Evolutionary conservation across 2,888 invertebrate species (phyloP).

Genomic region (Exocentrus adspersus): DNA sequence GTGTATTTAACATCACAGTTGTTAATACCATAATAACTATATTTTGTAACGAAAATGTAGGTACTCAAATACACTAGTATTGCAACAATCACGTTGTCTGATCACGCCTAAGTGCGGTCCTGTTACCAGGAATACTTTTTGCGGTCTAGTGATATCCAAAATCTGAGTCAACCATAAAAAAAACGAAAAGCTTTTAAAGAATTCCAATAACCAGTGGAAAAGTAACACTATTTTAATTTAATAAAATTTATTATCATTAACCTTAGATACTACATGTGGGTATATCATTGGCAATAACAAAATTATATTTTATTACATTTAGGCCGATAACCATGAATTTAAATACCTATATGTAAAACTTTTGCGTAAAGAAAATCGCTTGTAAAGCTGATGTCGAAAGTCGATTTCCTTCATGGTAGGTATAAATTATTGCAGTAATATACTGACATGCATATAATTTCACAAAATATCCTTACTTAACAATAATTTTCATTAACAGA

Average conservation of each 20-base stretch:
- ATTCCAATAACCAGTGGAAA: too few relatives aligned
- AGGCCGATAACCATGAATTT: slow-evolving; percentile 13
- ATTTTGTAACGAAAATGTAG: too few relatives aligned
- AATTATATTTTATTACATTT: slow-evolving; percentile 15
- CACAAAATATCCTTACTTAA: background rate
- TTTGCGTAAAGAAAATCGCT: background rate
- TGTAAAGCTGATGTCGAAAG: background rate
- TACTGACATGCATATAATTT: background rate
- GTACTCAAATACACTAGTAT: too few relatives aligned
- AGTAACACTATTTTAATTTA: too few relatives aligned
- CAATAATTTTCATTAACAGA: background rate
- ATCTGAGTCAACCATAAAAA: too few relatives aligned
- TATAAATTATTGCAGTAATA: slow-evolving; percentile 4
- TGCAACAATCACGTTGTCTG: too few relatives aligned
- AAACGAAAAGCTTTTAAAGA: too few relatives aligned
- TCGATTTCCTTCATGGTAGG: background rate
- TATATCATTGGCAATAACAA: slow-evolving; percentile 8
- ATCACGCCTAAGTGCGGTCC: too few relatives aligned
- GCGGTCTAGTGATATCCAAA: too few relatives aligned
- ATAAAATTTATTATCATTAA: slow-evolving; percentile 13
- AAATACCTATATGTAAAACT: slow-evolving; percentile 5
- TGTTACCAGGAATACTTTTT: too few relatives aligned
- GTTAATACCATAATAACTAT: too few relatives aligned
- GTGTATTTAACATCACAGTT: too few relatives aligned
- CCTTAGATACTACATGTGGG: slow-evolving; percentile 14